Evolutionary conservation across 2,113 vertebrate genomes (phyloP).

Genomic region (Glareola pratincola): DNA sequence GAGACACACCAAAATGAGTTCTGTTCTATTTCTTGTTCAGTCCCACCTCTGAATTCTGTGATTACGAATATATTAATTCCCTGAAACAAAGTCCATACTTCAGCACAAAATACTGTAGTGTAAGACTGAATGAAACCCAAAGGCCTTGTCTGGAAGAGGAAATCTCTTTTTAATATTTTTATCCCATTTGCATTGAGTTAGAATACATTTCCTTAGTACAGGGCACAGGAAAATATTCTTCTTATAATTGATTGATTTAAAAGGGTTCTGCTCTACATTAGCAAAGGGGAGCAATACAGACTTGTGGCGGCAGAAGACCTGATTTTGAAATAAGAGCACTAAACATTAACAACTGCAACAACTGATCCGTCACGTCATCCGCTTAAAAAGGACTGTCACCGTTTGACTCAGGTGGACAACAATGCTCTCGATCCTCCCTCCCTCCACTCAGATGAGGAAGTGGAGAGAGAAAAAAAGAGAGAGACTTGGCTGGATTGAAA

Average conservation of each 20-base stretch:
- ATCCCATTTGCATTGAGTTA: slow-evolving; percentile 18
- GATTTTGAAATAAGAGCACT: not conserved
- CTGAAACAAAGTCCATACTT: not conserved
- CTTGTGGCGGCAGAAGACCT: not conserved
- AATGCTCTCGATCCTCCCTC: no score
- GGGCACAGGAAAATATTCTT: not conserved
- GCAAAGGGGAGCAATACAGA: not conserved
- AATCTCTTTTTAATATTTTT: slow-evolving; percentile 40
- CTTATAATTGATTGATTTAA: not conserved
- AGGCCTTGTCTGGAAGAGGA: not conserved
- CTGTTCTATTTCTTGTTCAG: not conserved
- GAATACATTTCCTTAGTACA: slow-evolving; percentile 13
- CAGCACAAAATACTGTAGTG: not conserved
- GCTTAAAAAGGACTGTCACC: not conserved
- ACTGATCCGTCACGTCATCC: not conserved
- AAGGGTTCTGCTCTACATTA: not conserved
- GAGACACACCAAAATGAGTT: accelerated
- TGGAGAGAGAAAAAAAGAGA: no score
- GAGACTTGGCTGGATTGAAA: no score
- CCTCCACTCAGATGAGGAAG: no score
- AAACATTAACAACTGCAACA: not conserved
- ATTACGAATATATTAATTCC: not conserved
- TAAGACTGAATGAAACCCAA: not conserved
- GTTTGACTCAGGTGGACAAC: no score
- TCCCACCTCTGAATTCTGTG: not conserved